A percentile compares a stretch with the other conserved stretches of the same genome.
These are phyloP conservation scores for Pseudanteris insignis DNA, from an alignment of 2,888 invertebrate genomes.

Conservation along the genomic window DNA sequence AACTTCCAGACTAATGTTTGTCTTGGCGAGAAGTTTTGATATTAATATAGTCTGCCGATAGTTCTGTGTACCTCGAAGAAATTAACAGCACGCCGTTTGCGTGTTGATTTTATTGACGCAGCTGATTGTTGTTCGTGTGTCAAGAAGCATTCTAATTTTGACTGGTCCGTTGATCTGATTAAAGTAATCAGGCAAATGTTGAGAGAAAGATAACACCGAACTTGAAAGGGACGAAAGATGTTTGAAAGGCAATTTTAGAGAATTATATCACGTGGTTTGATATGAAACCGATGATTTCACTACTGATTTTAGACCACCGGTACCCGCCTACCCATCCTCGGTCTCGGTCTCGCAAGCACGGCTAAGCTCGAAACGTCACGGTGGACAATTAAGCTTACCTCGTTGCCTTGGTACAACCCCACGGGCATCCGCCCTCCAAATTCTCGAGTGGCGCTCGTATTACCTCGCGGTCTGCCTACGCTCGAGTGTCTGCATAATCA, in stretches of 20 bases:
- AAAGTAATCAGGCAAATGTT: too few relatives aligned
- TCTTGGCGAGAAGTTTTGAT: slow-evolving; percentile 60
- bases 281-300: too few relatives aligned
- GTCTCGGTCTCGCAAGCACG: slow-evolving; percentile 51
- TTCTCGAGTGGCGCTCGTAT: slow-evolving; percentile 21
- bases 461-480: slow-evolving; percentile 48
- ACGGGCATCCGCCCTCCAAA: too few relatives aligned
- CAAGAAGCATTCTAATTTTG: slow-evolving; percentile 1
- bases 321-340: too few relatives aligned
- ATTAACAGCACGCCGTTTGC: slow-evolving; percentile 40
- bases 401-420: slow-evolving; percentile 51
- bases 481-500: slow-evolving; percentile 60
- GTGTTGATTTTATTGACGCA: slow-evolving; percentile 5
- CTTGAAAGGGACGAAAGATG: too few relatives aligned
- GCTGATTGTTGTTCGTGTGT: slow-evolving; percentile 4
- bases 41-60: slow-evolving; percentile 55
- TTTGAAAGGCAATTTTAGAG: too few relatives aligned
- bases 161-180: too few relatives aligned
- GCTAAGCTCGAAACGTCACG: slow-evolving; percentile 58
- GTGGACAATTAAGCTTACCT: slow-evolving; percentile 65
- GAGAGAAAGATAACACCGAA: too few relatives aligned
- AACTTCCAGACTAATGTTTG: too few relatives aligned
- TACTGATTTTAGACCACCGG: too few relatives aligned
- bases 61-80: slow-evolving; percentile 43
- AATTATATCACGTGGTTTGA: too few relatives aligned